phyloP scores from a whole-genome alignment of 92 coral and sea anemone genomes.

The Zoanthus sansibaricus region DNA sequence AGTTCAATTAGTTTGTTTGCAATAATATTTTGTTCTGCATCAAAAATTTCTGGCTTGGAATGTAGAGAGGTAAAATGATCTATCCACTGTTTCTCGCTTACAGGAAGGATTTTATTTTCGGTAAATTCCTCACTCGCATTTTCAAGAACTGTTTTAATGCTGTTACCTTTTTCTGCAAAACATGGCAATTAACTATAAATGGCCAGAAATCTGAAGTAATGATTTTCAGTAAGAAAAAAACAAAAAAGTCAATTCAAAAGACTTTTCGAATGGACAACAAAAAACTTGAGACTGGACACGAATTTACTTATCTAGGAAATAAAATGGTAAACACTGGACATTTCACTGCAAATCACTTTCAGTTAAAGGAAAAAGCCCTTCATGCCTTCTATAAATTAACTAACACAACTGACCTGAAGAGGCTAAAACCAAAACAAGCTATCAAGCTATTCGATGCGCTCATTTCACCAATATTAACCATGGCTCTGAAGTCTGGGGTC shows the following conservation, averaged over 20 bases:
- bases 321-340: conserved; percentile 13
- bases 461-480: too few species aligned
- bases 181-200: not conserved
- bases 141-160: not conserved
- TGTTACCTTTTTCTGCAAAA: not conserved
- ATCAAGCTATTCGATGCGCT: not conserved
- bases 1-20: not conserved
- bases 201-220: not conserved
- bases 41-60: too few species aligned
- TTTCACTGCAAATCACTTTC: not conserved
- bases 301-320: conserved; percentile 42
- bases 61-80: too few species aligned
- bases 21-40: not conserved
- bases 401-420: not conserved
- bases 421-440: not conserved
- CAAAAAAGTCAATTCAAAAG: not conserved
- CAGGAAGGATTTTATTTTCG: too few species aligned
- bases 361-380: conserved; percentile 3
- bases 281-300: not conserved
- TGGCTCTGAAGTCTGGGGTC: too few species aligned
- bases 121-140: too few species aligned
- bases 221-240: not conserved
- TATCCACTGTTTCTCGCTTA: too few species aligned
- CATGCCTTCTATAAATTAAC: conserved; percentile 23
- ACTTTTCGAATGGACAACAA: not conserved